Percentiles rank a stretch among this genome's conserved stretches.
phyloP scores from a whole-genome alignment of 2,797 vertebrate genomes.

The Mormyrus proboscirostris region DNA sequence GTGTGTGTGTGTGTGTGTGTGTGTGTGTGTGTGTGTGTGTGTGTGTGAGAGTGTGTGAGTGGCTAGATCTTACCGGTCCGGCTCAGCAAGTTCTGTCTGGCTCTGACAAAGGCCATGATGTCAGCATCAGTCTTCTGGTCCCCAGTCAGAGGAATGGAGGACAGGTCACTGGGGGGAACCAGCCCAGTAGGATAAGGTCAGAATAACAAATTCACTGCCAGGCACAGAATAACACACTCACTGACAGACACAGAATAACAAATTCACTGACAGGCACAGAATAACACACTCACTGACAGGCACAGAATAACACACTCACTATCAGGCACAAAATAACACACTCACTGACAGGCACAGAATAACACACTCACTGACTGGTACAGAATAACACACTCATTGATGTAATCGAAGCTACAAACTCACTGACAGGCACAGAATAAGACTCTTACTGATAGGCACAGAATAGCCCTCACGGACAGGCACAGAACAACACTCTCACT shows the following conservation, averaged over 20 bases:
- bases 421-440: background rate
- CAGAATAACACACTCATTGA: background rate
- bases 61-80: slow-evolving; percentile 63
- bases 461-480: background rate
- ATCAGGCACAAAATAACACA: background rate
- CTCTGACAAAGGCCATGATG: slow-evolving; percentile 84
- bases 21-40: background rate
- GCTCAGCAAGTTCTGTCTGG: slow-evolving; percentile 73
- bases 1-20: no score
- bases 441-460: background rate
- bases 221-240: background rate
- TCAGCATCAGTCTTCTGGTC: slow-evolving; percentile 78
- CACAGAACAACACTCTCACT: background rate
- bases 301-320: background rate
- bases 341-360: background rate
- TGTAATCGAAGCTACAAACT: background rate
- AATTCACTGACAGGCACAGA: background rate
- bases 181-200: background rate
- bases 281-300: background rate
- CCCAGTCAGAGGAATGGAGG: slow-evolving; percentile 76
- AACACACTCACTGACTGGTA: background rate
- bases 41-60: background rate
- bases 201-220: background rate
- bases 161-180: slow-evolving; percentile 32
- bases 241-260: background rate